These are phyloP conservation scores for Scaptomyza hsui DNA, from an alignment of 1,140 invertebrate genomes.

Conservation along the genomic window DNA sequence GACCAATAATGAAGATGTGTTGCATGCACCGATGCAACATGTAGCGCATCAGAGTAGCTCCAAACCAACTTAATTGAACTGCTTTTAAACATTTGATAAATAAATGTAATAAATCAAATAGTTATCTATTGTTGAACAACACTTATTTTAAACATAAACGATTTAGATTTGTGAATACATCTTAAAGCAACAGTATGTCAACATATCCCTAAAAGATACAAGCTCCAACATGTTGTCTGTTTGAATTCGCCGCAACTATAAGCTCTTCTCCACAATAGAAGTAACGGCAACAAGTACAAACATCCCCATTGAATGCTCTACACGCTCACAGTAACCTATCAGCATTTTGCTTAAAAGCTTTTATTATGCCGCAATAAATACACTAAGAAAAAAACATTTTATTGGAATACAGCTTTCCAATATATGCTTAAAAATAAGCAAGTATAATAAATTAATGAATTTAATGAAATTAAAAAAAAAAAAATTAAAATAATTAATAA, in stretches of 20 bases:
- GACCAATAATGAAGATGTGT: conserved; percentile 46
- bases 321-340: conserved; percentile 46
- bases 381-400: conserved; percentile 33
- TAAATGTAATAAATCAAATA: not conserved
- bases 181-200: conserved; percentile 10
- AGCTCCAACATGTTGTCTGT: conserved; percentile 64
- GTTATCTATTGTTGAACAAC: not conserved
- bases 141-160: not conserved
- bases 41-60: not conserved
- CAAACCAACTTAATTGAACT: not conserved
- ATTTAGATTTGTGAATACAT: not conserved
- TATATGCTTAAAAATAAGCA: no score
- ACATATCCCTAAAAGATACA: not conserved
- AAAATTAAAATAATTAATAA: no score
- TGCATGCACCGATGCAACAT: conserved; percentile 34
- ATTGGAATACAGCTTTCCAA: no score
- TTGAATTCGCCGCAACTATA: conserved; percentile 65
- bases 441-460: no score
- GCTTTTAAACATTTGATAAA: not conserved
- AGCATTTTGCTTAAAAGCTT: conserved; percentile 49
- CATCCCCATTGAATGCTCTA: conserved; percentile 31
- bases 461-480: no score
- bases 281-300: conserved; percentile 72
- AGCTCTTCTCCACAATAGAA: conserved; percentile 10
- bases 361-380: not conserved